These are phyloP conservation scores for Anarhynchus alexandrinus DNA, from an alignment of 2,113 vertebrate species.

Conservation along the genomic window DNA sequence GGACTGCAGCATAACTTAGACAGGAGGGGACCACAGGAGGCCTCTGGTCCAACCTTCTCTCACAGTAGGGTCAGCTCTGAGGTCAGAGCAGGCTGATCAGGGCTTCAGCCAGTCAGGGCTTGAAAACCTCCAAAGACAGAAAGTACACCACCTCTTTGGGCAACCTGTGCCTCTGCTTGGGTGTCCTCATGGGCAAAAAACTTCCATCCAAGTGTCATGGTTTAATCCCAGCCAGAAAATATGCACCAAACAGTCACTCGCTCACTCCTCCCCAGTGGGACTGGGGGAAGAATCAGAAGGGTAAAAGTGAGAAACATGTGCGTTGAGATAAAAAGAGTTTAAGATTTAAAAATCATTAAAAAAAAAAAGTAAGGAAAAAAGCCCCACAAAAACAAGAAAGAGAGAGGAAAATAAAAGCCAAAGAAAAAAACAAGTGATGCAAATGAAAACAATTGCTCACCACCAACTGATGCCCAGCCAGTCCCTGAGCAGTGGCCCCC, in stretches of 20 bases:
- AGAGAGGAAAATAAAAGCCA: not conserved
- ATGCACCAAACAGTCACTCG: not conserved
- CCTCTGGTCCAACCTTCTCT: not conserved
- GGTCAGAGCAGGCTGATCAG: not conserved
- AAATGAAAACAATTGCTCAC: not conserved
- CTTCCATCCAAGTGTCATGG: not conserved
- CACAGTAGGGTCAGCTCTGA: not conserved
- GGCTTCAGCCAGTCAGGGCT: not conserved
- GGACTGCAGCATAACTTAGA: not conserved
- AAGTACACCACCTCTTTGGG: not conserved
- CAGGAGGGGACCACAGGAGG: not conserved
- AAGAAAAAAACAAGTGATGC: not conserved
- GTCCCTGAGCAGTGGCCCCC: accelerated
- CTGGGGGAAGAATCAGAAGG: not conserved
- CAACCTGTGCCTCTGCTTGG: not conserved
- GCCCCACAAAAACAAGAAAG: not conserved
- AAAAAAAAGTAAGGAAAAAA: not conserved
- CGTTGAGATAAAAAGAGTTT: not conserved
- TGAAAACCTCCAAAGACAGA: not conserved
- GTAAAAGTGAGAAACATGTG: not conserved
- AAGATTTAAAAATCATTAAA: not conserved
- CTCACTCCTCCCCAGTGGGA: not conserved
- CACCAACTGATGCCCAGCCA: not conserved
- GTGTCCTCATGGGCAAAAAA: not conserved
- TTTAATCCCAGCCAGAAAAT: not conserved